Evolutionary conservation across 2,888 invertebrate genomes (phyloP), one percentile per base, ranked within the genome.

Genomic region (Drosophila stalkeri): DNA sequence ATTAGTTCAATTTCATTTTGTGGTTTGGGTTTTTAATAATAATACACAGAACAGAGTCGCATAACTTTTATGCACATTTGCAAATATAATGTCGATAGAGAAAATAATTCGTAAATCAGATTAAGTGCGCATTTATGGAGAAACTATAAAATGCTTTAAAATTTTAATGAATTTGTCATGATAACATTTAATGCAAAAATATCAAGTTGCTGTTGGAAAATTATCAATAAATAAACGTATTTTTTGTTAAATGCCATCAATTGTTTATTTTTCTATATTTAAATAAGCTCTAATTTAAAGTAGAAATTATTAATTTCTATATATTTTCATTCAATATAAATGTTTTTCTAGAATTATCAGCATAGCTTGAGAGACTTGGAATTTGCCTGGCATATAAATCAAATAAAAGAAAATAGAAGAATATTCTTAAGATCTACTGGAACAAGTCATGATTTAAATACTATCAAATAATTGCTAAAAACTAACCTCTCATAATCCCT

Each of bases 1-100:
- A 51, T 35, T 51, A 35, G 35, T 51, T 51, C 51, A 51, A 51
- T 51, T 51, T 51, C 49, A 11, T 12, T 33, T n/a, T 18, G 49
- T 18, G 49, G 49, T 7, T 35, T 3, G 35, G 4, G 14, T 35
- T 51, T 51, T 51, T 51, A 33, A 51, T 51, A 31, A 51, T 33
- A n/a, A n/a, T n/a, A n/a, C n/a, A n/a, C n/a, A 12, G 3, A 51
- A 33, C 12, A 33, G 0, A 6, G 2, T 27, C 27, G 27, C 27
- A 11, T 3, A 14, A 27, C 9, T 16, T 47, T 27, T 47, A 16
- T n/a, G 27, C 31, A 16, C 47, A 46, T 23, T 43, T 18, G 43
- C 43, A 44, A n/a, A 41, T n/a, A n/a, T 8, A n/a, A 8, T 41
- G 3, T 41, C n/a, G n/a, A 41, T 41, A 41, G 8, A n/a, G 41